Evolutionary conservation across 2,113 vertebrate genomes (phyloP).

Genomic region (Cryptoleucopteryx plumbea): DNA sequence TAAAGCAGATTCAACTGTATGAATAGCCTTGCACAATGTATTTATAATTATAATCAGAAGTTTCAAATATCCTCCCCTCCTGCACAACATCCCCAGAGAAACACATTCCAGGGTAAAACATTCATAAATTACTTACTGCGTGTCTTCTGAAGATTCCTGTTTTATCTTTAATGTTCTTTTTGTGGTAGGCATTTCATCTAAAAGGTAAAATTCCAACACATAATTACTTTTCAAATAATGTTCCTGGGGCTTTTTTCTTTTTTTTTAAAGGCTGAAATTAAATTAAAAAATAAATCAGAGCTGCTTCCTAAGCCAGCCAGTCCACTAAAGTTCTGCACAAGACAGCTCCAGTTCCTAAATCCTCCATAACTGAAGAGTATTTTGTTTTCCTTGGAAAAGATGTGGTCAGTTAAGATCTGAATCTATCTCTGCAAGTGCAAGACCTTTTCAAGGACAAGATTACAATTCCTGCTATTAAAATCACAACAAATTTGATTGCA

Average conservation of each 20-base stretch:
- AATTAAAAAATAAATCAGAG: not conserved
- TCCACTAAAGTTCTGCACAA: not conserved
- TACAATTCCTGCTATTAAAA: not conserved
- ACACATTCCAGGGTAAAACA: not conserved
- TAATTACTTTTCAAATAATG: not conserved
- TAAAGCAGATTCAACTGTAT: not conserved
- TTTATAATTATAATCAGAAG: slow-evolving; percentile 18
- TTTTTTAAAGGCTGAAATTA: not conserved
- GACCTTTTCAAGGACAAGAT: slow-evolving; percentile 13
- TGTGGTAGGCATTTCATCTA: slow-evolving; percentile 89
- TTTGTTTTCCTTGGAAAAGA: not conserved
- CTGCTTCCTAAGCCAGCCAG: not conserved
- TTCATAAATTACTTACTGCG: slow-evolving; percentile 84
- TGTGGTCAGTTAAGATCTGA: not conserved
- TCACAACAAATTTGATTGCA: slow-evolving; percentile 2
- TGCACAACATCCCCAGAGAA: not conserved
- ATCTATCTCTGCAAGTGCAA: not conserved
- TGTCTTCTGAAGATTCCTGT: slow-evolving; percentile 85
- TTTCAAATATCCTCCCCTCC: slow-evolving; percentile 7
- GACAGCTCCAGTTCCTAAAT: not conserved
- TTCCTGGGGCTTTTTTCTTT: not conserved
- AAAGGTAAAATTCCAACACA: slow-evolving; percentile 58
- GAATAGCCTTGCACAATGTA: not conserved
- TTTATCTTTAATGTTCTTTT: slow-evolving; percentile 87
- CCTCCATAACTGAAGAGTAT: not conserved